These are phyloP conservation scores for Microcebus lehilahytsara DNA, from an alignment of 2,113 vertebrate species.

Conservation along the genomic window DNA sequence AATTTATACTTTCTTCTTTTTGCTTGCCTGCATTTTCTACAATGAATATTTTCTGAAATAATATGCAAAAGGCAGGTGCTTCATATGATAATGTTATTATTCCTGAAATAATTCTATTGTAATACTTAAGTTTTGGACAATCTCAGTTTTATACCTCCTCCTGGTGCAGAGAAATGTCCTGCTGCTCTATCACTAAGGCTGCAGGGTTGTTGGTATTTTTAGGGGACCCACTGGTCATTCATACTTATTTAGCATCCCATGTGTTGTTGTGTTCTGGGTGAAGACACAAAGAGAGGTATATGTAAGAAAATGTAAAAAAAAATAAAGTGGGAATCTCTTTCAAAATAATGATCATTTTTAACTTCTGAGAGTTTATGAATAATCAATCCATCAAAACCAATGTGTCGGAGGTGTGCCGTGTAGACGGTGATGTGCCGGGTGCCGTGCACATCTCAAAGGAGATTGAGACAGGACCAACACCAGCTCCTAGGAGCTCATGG, in stretches of 20 bases:
- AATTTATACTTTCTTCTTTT: not conserved
- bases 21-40: not conserved
- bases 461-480: not conserved
- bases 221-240: not conserved
- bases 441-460: not conserved
- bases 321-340: not conserved
- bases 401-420: not conserved
- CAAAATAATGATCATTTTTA: not conserved
- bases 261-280: not conserved
- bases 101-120: not conserved
- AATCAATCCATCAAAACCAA: not conserved
- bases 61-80: not conserved
- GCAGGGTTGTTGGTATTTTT: not conserved
- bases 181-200: not conserved
- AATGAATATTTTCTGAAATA: constrained; percentile 10
- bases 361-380: not conserved
- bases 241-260: not conserved
- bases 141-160: not conserved
- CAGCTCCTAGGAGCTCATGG: not conserved
- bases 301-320: not conserved
- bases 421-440: not conserved
- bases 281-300: not conserved
- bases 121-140: not conserved
- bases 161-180: not conserved
- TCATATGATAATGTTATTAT: not conserved